Evolutionary conservation across 2,888 invertebrate species (phyloP), one percentile per base, ranked within the genome.

Genomic region (Tetragnatha montana): DNA sequence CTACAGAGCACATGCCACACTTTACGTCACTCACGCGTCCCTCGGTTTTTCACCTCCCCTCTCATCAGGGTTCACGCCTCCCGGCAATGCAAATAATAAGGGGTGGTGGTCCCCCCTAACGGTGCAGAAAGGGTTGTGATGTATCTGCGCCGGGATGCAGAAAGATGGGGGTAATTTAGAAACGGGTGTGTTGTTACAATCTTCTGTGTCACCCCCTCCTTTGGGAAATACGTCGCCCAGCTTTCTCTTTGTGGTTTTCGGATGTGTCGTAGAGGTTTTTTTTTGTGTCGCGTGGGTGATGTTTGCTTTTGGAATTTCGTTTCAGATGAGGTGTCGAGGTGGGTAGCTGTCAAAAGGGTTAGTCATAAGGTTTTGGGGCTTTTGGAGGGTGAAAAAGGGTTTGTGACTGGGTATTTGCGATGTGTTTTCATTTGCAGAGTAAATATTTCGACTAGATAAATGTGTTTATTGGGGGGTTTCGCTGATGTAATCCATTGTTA

Each of bases 161-260:
- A 21, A 17, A n/a, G 70, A 68, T 60, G 70, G 35, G 70, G 35
- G 85, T 71, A 85, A 78, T 85, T 85, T 85, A 78, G 35, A 78
- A 85, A 78, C 19, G 75, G 69, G 50, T 69, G 83, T 10, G 50
- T 51, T 69, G 22, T 70, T 78, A 47, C 78, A 78, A 78, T 78
- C 19, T 81, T 47, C 21, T 21, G 50, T 70, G 74, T 74, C 49
- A 74, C 49, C 85, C 71, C 35, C 35, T 35, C 35, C 78, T 51
- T 19, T 21, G 85, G 81, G 78, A 70, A 85, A 78, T 70, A 10
- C 74, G 49, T 35, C 60, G 60, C 73, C 50, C 50, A 22, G 60
- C 22, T 74, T 60, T 35, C 74, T 12, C 14, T 76, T 76, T 70
- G 60, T 60, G 49, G 14, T 79, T n/a, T 79, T 68, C 10, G 60